Base-by-base conservation (phyloP, 2,797 vertebrate species). In the Emys orbicularis region DNA sequence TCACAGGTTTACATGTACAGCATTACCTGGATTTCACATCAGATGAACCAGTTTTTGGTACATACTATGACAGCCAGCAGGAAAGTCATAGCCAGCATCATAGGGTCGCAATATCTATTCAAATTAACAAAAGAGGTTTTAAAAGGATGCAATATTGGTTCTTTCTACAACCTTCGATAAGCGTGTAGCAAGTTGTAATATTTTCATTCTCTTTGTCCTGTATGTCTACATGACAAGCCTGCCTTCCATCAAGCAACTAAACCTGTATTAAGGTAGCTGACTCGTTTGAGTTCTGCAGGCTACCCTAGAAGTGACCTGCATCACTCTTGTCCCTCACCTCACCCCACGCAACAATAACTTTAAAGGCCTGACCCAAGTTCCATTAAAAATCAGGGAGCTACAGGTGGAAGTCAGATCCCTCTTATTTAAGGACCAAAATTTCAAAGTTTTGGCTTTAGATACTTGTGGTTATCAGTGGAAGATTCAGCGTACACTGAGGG, bases 61-160 rank as follows among this genome's bases (percentile, higher is more conserved):
- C 25, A 77, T 15, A 31, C 44, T 47, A 15, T 7, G 29, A 49
- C 41, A 49, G 27, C 12, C 47, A 49, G 74, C 25, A 29, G 27
- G 25, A 47, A 76, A 76, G 41, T 44, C 41, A 37, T n/a, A 76
- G 41, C 44, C 41, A 76, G 41, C 37, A 16, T 29, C 74, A 77
- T 3, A 77, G 47, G 74, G 25, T 74, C 83, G 91, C 44, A 83
- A 94, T 90, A 61, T 87, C 84, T 96, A 88, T 90, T 94, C 91
- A 94, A 86, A 86, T 86, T 89, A 93, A 86, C 50, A 96, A 93
- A 90, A 85, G 81, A 87, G 3, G 5, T 83, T 90, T 88, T 92
- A 47, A 88, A 92, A 94, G 94, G 76, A 50, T 96, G 88, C 95
- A 96, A 87, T 0, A 0, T 54, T 90, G 88, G 44, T 49, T 77